A percentile compares a stretch with the other conserved stretches of the same genome.
These are phyloP conservation scores for Eulemur macaco DNA, from an alignment of 2,113 vertebrate species.

Conservation along the genomic window DNA sequence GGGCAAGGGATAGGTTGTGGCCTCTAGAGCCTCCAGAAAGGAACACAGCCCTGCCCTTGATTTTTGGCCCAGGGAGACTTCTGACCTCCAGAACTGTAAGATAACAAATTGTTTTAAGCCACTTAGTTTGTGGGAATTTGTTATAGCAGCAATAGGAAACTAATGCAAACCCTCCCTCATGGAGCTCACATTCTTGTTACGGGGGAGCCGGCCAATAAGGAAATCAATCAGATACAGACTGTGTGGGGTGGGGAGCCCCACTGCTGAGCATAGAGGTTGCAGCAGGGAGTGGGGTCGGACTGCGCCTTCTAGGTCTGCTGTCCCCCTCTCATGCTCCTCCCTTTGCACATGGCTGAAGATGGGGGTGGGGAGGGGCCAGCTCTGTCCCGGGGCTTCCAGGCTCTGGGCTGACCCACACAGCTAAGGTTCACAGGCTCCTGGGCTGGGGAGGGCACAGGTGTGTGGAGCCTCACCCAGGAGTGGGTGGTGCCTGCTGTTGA, in stretches of 20 bases:
- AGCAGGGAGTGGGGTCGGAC: too few species aligned
- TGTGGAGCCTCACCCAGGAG: not conserved
- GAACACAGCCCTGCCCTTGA: not conserved
- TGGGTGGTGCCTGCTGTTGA: not conserved
- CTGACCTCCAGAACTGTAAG: not conserved
- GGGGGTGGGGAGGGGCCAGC: accelerated
- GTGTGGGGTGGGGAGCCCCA: not conserved
- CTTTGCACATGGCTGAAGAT: not conserved
- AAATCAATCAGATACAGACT: not conserved
- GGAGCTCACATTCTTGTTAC: not conserved
- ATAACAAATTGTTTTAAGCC: not conserved
- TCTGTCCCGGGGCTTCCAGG: not conserved
- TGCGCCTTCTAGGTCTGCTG: not conserved
- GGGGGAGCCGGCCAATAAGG: not conserved
- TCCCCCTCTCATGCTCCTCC: not conserved
- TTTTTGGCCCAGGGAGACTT: not conserved
- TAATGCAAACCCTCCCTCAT: not conserved
- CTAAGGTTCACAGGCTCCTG: not conserved
- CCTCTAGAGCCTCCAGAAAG: not conserved
- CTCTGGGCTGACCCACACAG: not conserved
- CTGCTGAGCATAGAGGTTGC: not conserved
- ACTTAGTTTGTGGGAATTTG: not conserved
- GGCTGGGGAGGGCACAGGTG: too few species aligned
- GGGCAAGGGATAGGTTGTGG: not conserved
- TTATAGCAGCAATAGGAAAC: not conserved